Evolutionary conservation across 1,140 invertebrate genomes (phyloP).

Genomic region (Lepidurus packardi): DNA sequence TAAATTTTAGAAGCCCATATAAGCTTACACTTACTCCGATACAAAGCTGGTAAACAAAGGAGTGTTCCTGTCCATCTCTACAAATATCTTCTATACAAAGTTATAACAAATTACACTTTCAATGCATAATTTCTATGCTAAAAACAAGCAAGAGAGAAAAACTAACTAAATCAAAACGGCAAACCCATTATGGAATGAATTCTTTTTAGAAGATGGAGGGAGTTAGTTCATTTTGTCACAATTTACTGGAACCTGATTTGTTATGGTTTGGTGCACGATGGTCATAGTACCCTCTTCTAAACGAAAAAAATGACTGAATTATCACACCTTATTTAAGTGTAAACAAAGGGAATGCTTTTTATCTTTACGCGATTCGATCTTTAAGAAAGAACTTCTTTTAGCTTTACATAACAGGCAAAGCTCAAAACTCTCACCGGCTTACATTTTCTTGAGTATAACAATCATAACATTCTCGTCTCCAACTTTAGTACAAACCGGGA

Average conservation of each 20-base stretch:
- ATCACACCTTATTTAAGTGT: constrained; percentile 9
- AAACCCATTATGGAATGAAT: not conserved
- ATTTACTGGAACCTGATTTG: not conserved
- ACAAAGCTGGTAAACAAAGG: not conserved
- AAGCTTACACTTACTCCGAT: not conserved
- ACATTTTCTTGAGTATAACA: constrained; percentile 7
- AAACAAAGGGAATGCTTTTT: constrained; percentile 14
- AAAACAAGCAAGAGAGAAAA: not conserved
- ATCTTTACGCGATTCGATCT: not conserved
- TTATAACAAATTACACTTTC: not conserved
- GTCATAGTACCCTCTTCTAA: not conserved
- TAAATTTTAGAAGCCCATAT: not conserved
- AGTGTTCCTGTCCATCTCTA: not conserved
- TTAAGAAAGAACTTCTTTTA: not conserved
- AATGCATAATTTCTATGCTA: not conserved
- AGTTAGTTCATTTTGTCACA: not conserved
- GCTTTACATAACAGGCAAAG: not conserved
- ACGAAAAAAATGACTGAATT: not conserved
- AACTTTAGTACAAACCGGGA: constrained; percentile 18
- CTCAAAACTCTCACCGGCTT: constrained; percentile 19
- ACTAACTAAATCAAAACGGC: not conserved
- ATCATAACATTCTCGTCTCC: not conserved
- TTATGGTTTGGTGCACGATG: not conserved
- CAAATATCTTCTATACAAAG: not conserved
- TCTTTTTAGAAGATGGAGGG: not conserved